Conservation (phyloP, 1,140 invertebrate species). For the Leptinotarsa lineolata region DNA sequence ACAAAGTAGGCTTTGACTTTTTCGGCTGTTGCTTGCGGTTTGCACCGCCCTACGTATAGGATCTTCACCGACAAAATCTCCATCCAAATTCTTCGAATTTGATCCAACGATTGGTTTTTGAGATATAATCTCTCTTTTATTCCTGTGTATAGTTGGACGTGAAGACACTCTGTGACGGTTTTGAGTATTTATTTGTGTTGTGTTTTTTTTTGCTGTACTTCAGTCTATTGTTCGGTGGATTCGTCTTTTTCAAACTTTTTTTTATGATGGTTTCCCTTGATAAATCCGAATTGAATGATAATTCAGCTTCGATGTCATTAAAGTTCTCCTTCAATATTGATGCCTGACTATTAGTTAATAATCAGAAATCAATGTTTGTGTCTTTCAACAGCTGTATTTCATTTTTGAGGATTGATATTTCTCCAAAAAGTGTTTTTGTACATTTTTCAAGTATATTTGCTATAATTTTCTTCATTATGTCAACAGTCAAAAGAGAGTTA, state of each 20-base stretch:
- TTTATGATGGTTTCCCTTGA: conserved; percentile 10
- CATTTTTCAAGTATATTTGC: neutral
- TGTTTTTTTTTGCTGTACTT: conserved; percentile 1
- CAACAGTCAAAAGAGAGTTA: neutral
- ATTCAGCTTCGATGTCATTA: neutral
- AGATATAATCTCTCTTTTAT: neutral
- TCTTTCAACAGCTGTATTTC: conserved; percentile 1
- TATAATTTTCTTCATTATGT: conserved; percentile 1
- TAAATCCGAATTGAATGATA: conserved; percentile 5
- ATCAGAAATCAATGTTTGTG: conserved; percentile 2
- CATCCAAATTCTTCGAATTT: conserved; percentile 7
- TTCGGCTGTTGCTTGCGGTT: too few relatives aligned
- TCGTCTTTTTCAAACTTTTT: neutral
- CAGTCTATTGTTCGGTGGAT: neutral
- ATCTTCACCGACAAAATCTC: conserved; percentile 5
- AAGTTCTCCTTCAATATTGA: neutral
- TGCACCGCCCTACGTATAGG: neutral
- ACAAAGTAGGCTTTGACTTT: too few relatives aligned
- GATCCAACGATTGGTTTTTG: conserved; percentile 8
- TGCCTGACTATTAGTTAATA: neutral
- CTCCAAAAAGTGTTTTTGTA: neutral
- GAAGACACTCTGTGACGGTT: conserved; percentile 1
- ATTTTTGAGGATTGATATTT: conserved; percentile 7
- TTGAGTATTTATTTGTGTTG: neutral
- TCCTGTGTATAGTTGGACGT: neutral